Conservation (phyloP, 2,888 invertebrate species). For the Synanthedon formicaeformis region DNA sequence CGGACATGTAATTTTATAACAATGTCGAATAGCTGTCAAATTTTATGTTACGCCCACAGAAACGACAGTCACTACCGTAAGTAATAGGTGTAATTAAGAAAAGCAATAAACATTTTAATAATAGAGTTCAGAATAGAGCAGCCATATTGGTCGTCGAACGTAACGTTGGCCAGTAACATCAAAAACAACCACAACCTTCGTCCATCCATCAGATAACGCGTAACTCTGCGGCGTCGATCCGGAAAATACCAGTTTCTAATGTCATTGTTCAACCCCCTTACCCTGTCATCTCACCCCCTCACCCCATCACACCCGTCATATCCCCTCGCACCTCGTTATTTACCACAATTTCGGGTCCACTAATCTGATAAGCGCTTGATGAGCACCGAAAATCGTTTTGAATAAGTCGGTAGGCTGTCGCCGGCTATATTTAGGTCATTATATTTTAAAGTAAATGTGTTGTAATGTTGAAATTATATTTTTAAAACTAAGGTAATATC, state of each 20-base stretch:
- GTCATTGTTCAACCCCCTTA: slow-evolving; percentile 10
- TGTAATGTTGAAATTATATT: no score
- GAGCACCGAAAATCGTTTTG: slow-evolving; percentile 16
- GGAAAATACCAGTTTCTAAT: slow-evolving; percentile 17
- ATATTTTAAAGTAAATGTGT: not conserved
- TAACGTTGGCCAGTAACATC: not conserved
- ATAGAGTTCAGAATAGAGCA: no score
- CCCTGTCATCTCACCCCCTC: slow-evolving; percentile 4
- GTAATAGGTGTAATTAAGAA: no score
- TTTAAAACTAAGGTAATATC: no score
- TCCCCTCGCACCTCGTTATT: slow-evolving; percentile 13
- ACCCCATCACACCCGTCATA: slow-evolving; percentile 11
- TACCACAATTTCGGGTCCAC: slow-evolving; percentile 25
- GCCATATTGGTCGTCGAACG: no score
- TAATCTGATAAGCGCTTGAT: slow-evolving; percentile 42
- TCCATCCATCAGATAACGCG: not conserved
- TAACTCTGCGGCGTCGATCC: slow-evolving; percentile 10
- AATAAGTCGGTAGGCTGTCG: not conserved
- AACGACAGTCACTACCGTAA: no score
- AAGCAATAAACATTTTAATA: no score
- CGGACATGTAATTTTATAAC: no score
- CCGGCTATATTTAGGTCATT: not conserved
- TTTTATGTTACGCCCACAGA: no score
- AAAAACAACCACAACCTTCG: not conserved
- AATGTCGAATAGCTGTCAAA: no score